A percentile compares a stretch with the other conserved stretches of the same genome.
Evolutionary conservation across 2,113 vertebrate genomes (phyloP).

Genomic region (Lamprotornis superbus): DNA sequence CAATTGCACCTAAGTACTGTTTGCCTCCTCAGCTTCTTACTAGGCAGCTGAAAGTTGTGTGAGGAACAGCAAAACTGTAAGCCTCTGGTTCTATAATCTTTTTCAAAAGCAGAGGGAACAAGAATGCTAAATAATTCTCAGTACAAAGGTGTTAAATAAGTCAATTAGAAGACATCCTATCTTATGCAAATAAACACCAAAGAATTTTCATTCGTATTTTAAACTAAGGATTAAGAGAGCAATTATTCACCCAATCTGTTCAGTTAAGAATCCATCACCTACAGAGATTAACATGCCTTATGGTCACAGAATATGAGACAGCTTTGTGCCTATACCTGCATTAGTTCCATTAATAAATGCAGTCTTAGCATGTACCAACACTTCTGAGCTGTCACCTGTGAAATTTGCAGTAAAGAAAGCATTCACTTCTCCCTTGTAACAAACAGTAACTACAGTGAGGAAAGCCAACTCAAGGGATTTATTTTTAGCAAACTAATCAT

Average conservation of each 20-base stretch:
- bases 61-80: background rate
- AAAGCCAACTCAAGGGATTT: background rate
- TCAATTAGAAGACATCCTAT: constrained; percentile 65
- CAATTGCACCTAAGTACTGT: background rate
- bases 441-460: background rate
- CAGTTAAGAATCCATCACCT: constrained; percentile 70
- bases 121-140: constrained; percentile 10
- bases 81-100: background rate
- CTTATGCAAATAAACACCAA: constrained; percentile 65
- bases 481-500: constrained; percentile 46
- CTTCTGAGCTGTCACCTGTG: constrained; percentile 54
- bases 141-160: constrained; percentile 57
- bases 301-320: constrained; percentile 63
- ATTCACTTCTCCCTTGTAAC: constrained; percentile 16
- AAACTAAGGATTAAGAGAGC: constrained; percentile 67
- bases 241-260: constrained; percentile 73
- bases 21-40: background rate
- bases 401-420: constrained; percentile 40
- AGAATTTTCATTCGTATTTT: constrained; percentile 69
- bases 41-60: background rate
- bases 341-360: constrained; percentile 60
- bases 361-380: constrained; percentile 63
- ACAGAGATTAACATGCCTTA: constrained; percentile 69
- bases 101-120: background rate
- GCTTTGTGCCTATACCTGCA: constrained; percentile 38